Conservation (phyloP, 1,140 invertebrate species). For the Drosophila rhopaloa region DNA sequence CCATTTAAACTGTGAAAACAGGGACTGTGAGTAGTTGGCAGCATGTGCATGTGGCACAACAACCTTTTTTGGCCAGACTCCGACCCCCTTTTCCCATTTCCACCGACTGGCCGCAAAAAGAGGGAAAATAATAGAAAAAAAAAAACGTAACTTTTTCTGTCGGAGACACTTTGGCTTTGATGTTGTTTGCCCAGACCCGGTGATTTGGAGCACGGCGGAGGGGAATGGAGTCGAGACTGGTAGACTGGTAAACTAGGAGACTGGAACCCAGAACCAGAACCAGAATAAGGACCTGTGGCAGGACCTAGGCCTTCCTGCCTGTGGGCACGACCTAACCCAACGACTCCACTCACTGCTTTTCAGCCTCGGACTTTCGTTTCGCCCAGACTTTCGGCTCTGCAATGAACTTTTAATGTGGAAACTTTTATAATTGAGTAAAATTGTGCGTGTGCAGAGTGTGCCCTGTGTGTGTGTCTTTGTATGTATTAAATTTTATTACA, state of each 20-base stretch:
- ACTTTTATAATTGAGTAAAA: conserved; percentile 85
- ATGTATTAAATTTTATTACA: conserved; percentile 81
- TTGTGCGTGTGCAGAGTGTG: conserved; percentile 42
- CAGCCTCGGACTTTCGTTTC: conserved; percentile 6
- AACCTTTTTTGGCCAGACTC: conserved; percentile 47
- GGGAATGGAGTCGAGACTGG: conserved; percentile 7
- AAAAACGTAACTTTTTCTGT: conserved; percentile 59
- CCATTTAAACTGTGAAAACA: background rate
- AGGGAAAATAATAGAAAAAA: conserved; percentile 28
- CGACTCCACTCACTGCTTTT: conserved; percentile 20
- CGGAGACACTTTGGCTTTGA: conserved; percentile 75
- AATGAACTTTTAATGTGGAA: conserved; percentile 84
- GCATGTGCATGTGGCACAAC: conserved; percentile 39
- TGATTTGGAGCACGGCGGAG: background rate
- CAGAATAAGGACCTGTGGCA: conserved; percentile 3
- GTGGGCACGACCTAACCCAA: conserved; percentile 72
- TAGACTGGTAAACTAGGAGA: background rate
- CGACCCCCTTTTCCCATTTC: background rate
- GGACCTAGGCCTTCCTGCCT: conserved; percentile 45
- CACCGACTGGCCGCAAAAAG: conserved; percentile 38
- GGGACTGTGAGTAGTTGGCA: background rate
- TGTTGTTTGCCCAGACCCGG: conserved; percentile 50
- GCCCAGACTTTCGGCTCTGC: conserved; percentile 59
- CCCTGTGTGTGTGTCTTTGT: conserved; percentile 13
- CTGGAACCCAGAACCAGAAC: background rate